Evolutionary conservation across 2,888 invertebrate species (phyloP), one percentile per base, ranked within the genome.

Genomic region (Pegoplata infirma): DNA sequence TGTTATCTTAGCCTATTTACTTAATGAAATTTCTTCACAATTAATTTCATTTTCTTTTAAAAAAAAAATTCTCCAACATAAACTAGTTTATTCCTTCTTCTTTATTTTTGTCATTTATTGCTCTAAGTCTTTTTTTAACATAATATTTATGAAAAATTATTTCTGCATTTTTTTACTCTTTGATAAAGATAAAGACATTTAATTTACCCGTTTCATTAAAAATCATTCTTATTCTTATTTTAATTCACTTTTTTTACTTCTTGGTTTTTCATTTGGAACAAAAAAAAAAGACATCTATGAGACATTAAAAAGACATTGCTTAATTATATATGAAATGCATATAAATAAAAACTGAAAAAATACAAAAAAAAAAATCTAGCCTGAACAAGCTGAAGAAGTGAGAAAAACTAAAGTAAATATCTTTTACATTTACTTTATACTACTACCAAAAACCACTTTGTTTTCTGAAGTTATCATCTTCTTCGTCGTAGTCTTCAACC

Each of bases 241-340:
- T 32, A 3, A 6, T 32, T 10, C 32, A 32, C n/a, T n/a, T n/a
- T n/a, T n/a, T 32, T 32, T 12, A 32, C 12, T 32, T 3, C 32
- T 32, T 6, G 32, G n/a, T 32, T 32, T 32, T 32, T 32, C 23
- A 5, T 32, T 32, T n/a, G 36, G 44, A 46, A 59, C 14, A 28
- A 14, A 23, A 59, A 12, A 63, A 32, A 25, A 63, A 55, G 55
- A 63, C 63, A 64, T 49, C 56, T 56, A 72, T 72, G 47, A 56
- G 72, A 72, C 72, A 64, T 72, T 72, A 56, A 72, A 72, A 72
- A 64, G 72, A 56, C 72, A 64, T 47, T 47, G 63, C 64, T 56
- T 61, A 53, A 71, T 53, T 56, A 72, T n/a, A n/a, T 56, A 49
- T 61, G 46, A 72, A 63, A 72, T 56, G 55, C 19, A 63, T 47